Base-by-base conservation (phyloP, 1,140 invertebrate species). In the Aleiodes sp. region DNA sequence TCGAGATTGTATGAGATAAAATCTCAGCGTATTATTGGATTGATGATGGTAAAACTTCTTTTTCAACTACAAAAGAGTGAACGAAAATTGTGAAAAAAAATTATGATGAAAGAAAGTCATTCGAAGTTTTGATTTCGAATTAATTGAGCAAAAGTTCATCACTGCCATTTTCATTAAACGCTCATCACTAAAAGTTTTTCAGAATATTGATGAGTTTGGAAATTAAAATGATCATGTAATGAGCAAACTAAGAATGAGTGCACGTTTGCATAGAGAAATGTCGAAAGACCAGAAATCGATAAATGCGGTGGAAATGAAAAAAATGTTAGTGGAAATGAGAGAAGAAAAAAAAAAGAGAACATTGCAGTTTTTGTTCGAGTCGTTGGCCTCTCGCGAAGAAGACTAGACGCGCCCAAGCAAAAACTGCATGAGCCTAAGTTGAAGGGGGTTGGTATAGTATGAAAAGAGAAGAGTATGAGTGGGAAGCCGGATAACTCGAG, bases 341-440 rank as follows among this genome's bases (percentile, higher is more conserved):
- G 26, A 52, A 52, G 14, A 52, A 52, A 52, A 52, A 21, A 10
- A 24, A 21, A 9, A 8, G 19, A 21, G n/a, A n/a, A n/a, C n/a
- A 24, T 52, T 52, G n/a, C n/a, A n/a, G n/a, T 46, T 52, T 52
- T 52, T 52, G 46, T 52, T 19, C 16, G 46, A 52, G 46, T 52
- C 46, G 46, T 52, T 52, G 46, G 46, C 46, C 46, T 52, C 46
- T 52, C 46, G 26, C 46, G 46, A 52, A 21, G 46, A 52, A 52
- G 46, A 52, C 46, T 52, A 52, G 46, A 52, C 46, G 46, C 46
- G 46, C 46, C 19, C 46, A 52, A 26, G 46, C 46, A 21, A 16
- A 52, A 52, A 52, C 46, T 52, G 46, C 46, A 52, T 52, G 46
- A 52, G 46, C 46, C 46, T 52, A 52, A 52, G 46, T 52, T 26